These are phyloP conservation scores for Procavia capensis DNA, from an alignment of 2,113 vertebrate species.

Conservation along the genomic window DNA sequence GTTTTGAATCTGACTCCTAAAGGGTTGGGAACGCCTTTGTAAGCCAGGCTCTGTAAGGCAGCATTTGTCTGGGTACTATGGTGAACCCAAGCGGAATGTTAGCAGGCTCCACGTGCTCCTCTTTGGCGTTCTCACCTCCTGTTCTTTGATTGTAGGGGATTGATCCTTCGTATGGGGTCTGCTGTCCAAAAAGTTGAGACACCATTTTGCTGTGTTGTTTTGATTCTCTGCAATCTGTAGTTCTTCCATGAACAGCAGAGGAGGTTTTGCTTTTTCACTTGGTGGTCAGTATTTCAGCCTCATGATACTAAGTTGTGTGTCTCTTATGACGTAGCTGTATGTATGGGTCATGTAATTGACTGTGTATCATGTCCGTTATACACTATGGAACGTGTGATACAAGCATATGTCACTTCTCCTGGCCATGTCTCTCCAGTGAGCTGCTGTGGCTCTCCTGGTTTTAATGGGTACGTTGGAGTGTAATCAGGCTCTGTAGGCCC, in stretches of 20 bases:
- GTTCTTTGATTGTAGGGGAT: neutral
- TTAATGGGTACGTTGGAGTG: neutral
- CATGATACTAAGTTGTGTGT: too few species aligned
- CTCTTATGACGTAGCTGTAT: too few species aligned
- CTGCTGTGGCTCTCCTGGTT: too few species aligned
- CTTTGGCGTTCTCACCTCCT: neutral
- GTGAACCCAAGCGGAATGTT: neutral
- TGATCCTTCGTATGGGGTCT: neutral
- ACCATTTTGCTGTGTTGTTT: neutral
- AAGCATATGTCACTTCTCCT: too few species aligned
- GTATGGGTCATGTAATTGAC: too few species aligned
- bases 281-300: rapidly evolving
- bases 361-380: too few species aligned
- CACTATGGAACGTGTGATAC: too few species aligned
- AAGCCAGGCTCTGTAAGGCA: neutral
- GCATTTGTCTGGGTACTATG: neutral
- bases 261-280: rapidly evolving
- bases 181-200: neutral
- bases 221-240: neutral
- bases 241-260: neutral
- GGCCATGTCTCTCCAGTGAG: rapidly evolving
- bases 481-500: rapidly evolving
- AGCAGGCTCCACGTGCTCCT: neutral
- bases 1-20: too few species aligned
- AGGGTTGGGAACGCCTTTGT: neutral